Evolutionary conservation across 2,113 vertebrate species (phyloP).

Genomic region (Trogon melanurus): DNA sequence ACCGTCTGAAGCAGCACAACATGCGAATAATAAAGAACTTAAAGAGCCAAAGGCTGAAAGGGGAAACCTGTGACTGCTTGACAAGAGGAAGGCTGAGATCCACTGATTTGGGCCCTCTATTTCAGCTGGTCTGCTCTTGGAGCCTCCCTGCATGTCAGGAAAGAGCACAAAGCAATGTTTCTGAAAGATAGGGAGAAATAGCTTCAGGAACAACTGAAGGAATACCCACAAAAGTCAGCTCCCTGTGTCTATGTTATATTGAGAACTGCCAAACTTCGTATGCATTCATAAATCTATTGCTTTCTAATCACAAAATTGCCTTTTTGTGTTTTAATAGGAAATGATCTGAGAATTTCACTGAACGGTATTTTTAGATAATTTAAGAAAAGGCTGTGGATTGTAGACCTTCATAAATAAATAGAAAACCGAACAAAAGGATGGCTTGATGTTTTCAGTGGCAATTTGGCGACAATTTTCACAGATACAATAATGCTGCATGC

Average conservation of each 20-base stretch:
- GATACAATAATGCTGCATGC: background rate
- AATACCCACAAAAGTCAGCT: background rate
- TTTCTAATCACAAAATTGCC: background rate
- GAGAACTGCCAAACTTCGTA: background rate
- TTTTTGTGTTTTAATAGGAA: conserved; percentile 35
- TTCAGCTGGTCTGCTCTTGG: background rate
- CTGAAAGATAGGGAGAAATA: conserved; percentile 5
- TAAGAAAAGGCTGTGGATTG: background rate
- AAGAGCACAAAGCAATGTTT: background rate
- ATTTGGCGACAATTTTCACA: background rate
- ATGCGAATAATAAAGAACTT: background rate
- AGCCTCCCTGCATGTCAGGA: background rate
- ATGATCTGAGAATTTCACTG: background rate
- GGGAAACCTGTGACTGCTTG: background rate
- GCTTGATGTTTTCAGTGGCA: background rate
- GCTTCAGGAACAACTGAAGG: background rate
- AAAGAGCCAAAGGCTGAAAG: background rate
- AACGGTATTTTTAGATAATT: conserved; percentile 14
- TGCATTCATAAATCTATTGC: background rate
- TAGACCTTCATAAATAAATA: conserved; percentile 26
- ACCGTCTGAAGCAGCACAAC: background rate
- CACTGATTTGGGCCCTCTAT: background rate
- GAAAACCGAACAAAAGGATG: conserved; percentile 18
- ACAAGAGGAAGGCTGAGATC: conserved; percentile 41
- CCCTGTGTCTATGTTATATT: background rate